phyloP scores from a whole-genome alignment of 2,888 invertebrate species.

The Agrochola lychnidis region DNA sequence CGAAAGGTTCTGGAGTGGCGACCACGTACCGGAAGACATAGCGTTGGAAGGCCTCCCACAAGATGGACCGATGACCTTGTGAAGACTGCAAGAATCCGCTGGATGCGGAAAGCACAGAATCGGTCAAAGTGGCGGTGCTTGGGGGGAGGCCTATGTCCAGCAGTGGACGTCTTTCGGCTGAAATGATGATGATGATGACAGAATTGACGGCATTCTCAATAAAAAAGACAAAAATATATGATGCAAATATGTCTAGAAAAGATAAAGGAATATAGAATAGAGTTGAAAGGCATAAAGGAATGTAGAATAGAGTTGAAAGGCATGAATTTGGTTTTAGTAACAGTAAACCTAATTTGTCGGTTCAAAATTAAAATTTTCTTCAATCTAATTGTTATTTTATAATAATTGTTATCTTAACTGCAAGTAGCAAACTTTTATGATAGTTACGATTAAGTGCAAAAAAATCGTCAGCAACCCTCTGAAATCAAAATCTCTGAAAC shows the following conservation, averaged over 20 bases:
- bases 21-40: no score
- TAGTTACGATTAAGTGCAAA: background rate
- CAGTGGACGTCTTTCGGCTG: no score
- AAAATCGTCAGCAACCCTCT: background rate
- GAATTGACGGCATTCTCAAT: no score
- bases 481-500: background rate
- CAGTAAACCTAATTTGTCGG: background rate
- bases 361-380: background rate
- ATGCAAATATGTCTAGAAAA: background rate
- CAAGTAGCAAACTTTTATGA: background rate
- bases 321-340: background rate
- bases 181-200: no score
- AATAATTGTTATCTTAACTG: background rate
- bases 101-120: no score
- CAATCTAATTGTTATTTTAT: background rate
- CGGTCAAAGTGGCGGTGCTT: no score
- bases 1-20: no score
- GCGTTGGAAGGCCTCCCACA: no score
- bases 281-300: background rate
- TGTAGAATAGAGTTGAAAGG: background rate
- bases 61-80: no score
- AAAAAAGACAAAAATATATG: no score
- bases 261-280: background rate
- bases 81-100: no score
- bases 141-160: no score